A percentile compares a stretch with the other conserved stretches of the same genome.
These are phyloP conservation scores for Pandion haliaetus DNA, from an alignment of 2,113 vertebrate species.

Conservation along the genomic window DNA sequence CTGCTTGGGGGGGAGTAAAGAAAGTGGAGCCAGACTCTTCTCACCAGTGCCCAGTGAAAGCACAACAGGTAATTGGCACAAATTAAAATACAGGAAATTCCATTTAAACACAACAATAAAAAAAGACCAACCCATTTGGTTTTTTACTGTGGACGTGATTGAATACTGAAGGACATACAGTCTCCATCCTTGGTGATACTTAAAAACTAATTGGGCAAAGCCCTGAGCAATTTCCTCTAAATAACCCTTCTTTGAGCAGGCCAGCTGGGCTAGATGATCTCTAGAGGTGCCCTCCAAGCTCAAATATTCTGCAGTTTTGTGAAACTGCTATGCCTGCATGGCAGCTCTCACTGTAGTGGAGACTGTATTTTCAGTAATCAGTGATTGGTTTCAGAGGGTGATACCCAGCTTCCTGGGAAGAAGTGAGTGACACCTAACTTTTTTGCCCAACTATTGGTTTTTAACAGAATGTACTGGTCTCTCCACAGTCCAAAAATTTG, in stretches of 20 bases:
- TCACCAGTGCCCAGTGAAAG: not conserved
- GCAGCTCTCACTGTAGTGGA: not conserved
- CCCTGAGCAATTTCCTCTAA: not conserved
- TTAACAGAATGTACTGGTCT: not conserved
- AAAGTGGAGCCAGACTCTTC: not conserved
- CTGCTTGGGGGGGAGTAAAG: not conserved
- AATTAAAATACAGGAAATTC: not conserved
- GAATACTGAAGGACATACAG: not conserved
- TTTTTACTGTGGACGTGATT: not conserved
- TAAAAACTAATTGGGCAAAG: not conserved
- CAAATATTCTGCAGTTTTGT: not conserved
- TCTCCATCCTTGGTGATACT: not conserved
- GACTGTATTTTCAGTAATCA: not conserved
- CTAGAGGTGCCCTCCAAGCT: not conserved
- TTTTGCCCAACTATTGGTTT: not conserved
- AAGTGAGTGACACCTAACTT: not conserved
- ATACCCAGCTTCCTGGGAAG: not conserved
- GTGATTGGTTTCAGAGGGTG: not conserved
- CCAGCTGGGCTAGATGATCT: not conserved
- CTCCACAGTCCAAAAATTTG: not conserved
- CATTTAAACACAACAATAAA: not conserved
- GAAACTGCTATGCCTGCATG: not conserved
- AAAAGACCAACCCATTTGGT: not conserved
- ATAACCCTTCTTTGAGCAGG: not conserved
- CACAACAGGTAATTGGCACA: not conserved